A percentile compares a stretch with the other conserved stretches of the same genome.
Evolutionary conservation across 2,888 invertebrate species (phyloP).

Genomic region (Agrotis ipsilon): DNA sequence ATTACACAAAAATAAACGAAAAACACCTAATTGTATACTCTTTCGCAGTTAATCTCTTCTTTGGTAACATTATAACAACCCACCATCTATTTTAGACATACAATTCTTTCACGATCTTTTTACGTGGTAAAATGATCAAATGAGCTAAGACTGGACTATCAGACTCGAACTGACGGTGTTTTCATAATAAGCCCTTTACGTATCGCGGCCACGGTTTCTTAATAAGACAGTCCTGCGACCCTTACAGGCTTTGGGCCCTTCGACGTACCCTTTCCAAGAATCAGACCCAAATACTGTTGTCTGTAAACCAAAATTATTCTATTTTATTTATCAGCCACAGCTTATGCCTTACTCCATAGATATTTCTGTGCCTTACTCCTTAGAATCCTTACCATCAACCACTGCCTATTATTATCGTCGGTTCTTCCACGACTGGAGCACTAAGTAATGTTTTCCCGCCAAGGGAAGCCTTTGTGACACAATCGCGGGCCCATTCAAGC

Average conservation of each 20-base stretch:
- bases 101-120: too few relatives aligned
- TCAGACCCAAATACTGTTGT: background rate
- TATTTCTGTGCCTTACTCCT: too few relatives aligned
- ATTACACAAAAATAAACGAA: background rate
- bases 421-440: slow-evolving; percentile 34
- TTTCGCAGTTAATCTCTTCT: too few relatives aligned
- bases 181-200: too few relatives aligned
- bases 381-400: slow-evolving; percentile 19
- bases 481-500: slow-evolving; percentile 76
- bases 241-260: background rate
- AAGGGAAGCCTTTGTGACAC: slow-evolving; percentile 69
- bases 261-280: background rate
- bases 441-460: slow-evolving; percentile 72
- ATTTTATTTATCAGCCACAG: background rate
- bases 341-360: background rate
- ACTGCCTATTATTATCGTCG: slow-evolving; percentile 41
- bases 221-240: too few relatives aligned
- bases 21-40: background rate
- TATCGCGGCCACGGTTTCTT: too few relatives aligned
- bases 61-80: too few relatives aligned
- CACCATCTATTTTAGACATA: too few relatives aligned
- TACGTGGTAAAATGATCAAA: too few relatives aligned
- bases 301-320: slow-evolving; percentile 2
- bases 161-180: too few relatives aligned
- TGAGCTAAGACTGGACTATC: too few relatives aligned